Evolutionary conservation across 2,113 vertebrate genomes (phyloP).

Genomic region (Thymallus thymallus): DNA sequence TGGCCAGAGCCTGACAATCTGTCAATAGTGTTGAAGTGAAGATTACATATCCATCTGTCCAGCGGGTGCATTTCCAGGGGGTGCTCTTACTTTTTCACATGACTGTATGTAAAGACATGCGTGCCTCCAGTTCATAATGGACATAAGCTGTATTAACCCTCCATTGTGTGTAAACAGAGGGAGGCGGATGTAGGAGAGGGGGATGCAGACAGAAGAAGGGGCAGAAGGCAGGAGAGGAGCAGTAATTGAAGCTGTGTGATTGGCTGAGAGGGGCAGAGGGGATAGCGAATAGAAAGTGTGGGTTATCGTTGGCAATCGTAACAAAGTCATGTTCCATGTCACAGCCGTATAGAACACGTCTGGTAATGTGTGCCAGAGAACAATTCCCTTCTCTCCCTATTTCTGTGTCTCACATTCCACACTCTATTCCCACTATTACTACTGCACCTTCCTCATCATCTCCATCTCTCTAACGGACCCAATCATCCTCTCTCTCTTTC

Average conservation of each 20-base stretch:
- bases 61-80: too few relatives aligned
- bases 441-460: background rate
- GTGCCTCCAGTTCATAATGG: slow-evolving; percentile 15
- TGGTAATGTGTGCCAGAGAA: slow-evolving; percentile 62
- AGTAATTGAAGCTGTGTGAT: slow-evolving; percentile 26
- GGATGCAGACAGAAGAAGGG: slow-evolving; percentile 38
- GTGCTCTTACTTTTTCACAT: too few relatives aligned
- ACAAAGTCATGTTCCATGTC: slow-evolving; percentile 62
- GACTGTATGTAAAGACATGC: slow-evolving; percentile 33
- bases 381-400: background rate
- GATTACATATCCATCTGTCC: too few relatives aligned
- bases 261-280: slow-evolving; percentile 44
- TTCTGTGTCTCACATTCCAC: background rate
- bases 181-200: slow-evolving; percentile 5
- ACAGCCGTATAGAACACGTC: slow-evolving; percentile 60
- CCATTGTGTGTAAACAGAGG: slow-evolving; percentile 5
- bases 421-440: background rate
- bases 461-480: too few relatives aligned
- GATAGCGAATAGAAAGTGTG: slow-evolving; percentile 12
- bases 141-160: slow-evolving; percentile 16
- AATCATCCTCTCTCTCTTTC: background rate
- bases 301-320: slow-evolving; percentile 19
- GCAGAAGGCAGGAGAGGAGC: slow-evolving; percentile 12
- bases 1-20: too few relatives aligned
- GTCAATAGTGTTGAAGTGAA: too few relatives aligned